Conservation (phyloP, 2,797 vertebrate genomes). For the Orientallactaga sibirica region DNA sequence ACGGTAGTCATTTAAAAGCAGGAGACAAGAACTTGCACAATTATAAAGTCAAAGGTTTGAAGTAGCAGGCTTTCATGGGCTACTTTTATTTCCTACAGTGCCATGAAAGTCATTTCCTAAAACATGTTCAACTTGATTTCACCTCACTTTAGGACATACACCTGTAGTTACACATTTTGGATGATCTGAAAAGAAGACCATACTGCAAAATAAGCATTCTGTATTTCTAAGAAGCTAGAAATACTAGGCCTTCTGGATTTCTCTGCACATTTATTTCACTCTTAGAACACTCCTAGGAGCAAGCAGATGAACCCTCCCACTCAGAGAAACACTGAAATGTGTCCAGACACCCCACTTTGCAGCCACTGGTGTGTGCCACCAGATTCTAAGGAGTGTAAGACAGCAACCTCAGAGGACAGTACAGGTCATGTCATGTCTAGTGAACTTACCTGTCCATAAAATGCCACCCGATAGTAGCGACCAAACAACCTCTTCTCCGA, state of each 20-base stretch:
- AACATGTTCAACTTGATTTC: slow-evolving; percentile 2
- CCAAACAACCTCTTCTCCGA: slow-evolving; percentile 97
- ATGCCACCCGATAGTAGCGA: slow-evolving; percentile 97
- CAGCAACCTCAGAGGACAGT: background rate
- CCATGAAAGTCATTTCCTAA: slow-evolving; percentile 28
- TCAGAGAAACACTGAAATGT: background rate
- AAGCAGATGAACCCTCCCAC: background rate
- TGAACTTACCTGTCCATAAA: slow-evolving; percentile 96
- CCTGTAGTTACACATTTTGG: background rate
- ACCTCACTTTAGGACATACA: background rate
- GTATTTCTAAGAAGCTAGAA: slow-evolving; percentile 6
- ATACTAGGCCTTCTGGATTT: background rate
- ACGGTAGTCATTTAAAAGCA: slow-evolving; percentile 67
- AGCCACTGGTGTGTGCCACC: rapidly evolving
- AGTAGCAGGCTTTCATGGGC: background rate
- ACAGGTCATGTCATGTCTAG: background rate
- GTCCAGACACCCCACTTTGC: too few species aligned
- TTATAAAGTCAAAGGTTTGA: background rate
- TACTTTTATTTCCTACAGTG: background rate
- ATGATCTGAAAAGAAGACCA: background rate
- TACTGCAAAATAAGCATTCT: background rate
- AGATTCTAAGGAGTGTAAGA: background rate
- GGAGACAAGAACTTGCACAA: slow-evolving; percentile 50
- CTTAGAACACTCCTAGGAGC: background rate
- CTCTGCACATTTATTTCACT: background rate